Evolutionary conservation across 53 echinoderm and acorn worm species (phyloP), one percentile per base, ranked within the genome.

Genomic region (Pentamera pediparva): DNA sequence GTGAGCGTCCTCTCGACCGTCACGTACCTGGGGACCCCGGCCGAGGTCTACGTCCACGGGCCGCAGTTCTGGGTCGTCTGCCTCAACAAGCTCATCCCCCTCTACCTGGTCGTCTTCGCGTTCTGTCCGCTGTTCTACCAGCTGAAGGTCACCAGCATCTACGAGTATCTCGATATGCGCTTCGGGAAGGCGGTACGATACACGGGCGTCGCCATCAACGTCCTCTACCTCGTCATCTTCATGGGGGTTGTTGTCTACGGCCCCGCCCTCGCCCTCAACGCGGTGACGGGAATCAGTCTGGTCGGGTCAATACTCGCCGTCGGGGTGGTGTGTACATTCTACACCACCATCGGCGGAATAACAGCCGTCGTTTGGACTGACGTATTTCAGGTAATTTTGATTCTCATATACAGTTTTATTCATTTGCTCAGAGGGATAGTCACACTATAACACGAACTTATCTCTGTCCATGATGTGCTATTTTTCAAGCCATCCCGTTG

Each of bases 301-400:
- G 21, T 25, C 4, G 17, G 29, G 0, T 48, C 71, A 15, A 70
- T 32, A 5, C 22, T 70, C 15, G 51, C 21, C 4, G n/a, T 45
- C 6, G 71, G 71, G 26, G 17, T 43, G 6, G 71, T 70, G 9
- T 70, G 71, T 6, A 70, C 71, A n/a, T 70, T 70, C 30, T 70
- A 70, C 30, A 70, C 71, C 5, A 45, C 50, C 52, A 52, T 51
- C 21, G 71, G 71, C 29, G 71, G 71, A 9, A 49, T 70, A 18
- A 70, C 48, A 29, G 71, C 71, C 15, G 71, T 70, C 15, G 52
- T 70, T 32, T 70, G 71, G 71, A 70, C 71, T 6, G 71, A 70
- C 32, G 71, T 70, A 6, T 52, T 70, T 51, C 71, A 70, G 34
- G 71, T 70, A 50, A 25, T 53, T n/a, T n/a, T n/a, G n/a, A n/a